A percentile compares a stretch with the other conserved stretches of the same genome.
phyloP scores from a whole-genome alignment of 2,888 invertebrate genomes.

The Chymomyza amoena region DNA sequence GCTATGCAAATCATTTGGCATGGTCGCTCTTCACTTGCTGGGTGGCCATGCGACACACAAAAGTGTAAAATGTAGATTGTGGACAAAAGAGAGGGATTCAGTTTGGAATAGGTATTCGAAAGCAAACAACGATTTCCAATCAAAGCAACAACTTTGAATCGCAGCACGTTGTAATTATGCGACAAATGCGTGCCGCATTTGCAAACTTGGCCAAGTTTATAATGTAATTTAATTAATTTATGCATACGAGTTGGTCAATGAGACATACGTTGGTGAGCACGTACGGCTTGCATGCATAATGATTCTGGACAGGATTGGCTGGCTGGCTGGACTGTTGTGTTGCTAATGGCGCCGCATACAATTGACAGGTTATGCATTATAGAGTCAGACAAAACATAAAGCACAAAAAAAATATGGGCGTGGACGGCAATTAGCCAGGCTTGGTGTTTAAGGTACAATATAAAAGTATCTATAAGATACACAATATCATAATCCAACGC shows the following conservation, averaged over 20 bases:
- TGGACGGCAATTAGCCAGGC: not conserved
- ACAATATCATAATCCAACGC: slow-evolving; percentile 68
- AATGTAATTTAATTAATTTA: slow-evolving; percentile 75
- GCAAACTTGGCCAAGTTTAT: slow-evolving; percentile 4
- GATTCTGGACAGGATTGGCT: slow-evolving; percentile 29
- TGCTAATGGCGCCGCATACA: not conserved
- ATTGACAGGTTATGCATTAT: not conserved
- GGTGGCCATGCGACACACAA: slow-evolving; percentile 74
- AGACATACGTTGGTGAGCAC: slow-evolving; percentile 54
- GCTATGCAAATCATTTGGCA: slow-evolving; percentile 43
- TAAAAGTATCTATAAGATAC: slow-evolving; percentile 8
- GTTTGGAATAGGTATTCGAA: slow-evolving; percentile 16
- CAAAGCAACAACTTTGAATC: slow-evolving; percentile 64
- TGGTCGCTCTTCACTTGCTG: slow-evolving; percentile 54
- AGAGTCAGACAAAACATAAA: not conserved
- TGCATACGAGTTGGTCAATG: slow-evolving; percentile 76
- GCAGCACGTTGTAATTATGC: slow-evolving; percentile 68
- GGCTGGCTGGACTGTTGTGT: not conserved
- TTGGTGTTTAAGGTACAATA: not conserved
- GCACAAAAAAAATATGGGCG: slow-evolving; percentile 9
- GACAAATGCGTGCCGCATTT: slow-evolving; percentile 62
- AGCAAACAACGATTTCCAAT: slow-evolving; percentile 72
- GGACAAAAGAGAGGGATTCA: not conserved
- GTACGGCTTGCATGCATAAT: slow-evolving; percentile 74
- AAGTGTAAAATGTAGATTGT: slow-evolving; percentile 26